phyloP scores from a whole-genome alignment of 2,113 vertebrate species.

The Lethenteron reissneri region DNA sequence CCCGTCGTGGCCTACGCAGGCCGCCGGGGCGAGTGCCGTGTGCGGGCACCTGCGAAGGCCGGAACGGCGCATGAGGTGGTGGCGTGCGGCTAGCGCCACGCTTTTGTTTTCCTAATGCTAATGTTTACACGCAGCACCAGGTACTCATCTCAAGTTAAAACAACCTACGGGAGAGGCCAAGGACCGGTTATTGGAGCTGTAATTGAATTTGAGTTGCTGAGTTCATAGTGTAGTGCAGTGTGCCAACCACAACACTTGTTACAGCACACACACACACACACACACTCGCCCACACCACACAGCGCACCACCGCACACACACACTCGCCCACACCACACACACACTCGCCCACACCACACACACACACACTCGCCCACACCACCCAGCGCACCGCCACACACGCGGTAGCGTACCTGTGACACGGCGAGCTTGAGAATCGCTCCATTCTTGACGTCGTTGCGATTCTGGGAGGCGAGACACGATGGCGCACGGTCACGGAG shows the following conservation, averaged over 20 bases:
- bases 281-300: neutral
- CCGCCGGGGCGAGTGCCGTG: too few relatives aligned
- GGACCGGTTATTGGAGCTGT: too few relatives aligned
- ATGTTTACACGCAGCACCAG: too few relatives aligned
- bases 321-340: constrained; percentile 2
- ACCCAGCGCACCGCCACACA: too few relatives aligned
- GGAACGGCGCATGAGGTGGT: neutral
- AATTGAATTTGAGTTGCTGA: too few relatives aligned
- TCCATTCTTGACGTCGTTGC: constrained; percentile 88
- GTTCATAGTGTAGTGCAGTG: too few relatives aligned
- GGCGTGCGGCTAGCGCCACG: too few relatives aligned
- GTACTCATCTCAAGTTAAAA: too few relatives aligned
- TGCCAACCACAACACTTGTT: too few relatives aligned
- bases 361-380: constrained; percentile 9
- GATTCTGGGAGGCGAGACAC: constrained; percentile 37
- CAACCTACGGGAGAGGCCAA: too few relatives aligned
- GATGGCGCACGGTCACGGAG: neutral
- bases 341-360: neutral
- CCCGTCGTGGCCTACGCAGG: neutral
- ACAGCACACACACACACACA: neutral
- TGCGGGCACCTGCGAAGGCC: neutral
- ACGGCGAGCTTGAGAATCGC: constrained; percentile 81
- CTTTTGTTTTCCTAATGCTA: neutral
- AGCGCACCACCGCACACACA: neutral
- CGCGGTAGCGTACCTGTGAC: constrained; percentile 44